Percentiles rank a stretch among this genome's conserved stretches.
Evolutionary conservation across 30 jellyfish, hydroid and myxozoan genomes (phyloP).

Genomic region (Aurelia aurita): DNA sequence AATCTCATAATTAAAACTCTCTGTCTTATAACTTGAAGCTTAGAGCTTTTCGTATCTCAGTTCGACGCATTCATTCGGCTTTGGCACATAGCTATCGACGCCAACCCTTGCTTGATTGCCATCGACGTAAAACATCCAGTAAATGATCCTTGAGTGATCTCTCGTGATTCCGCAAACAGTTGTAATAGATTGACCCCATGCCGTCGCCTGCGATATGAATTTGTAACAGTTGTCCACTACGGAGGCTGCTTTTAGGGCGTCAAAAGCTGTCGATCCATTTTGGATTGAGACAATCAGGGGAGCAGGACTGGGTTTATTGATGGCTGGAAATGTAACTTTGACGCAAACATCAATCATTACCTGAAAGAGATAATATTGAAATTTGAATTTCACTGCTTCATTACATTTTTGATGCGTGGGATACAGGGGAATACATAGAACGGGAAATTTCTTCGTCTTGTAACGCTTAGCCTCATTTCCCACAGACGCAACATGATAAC

Average conservation of each 20-base stretch:
- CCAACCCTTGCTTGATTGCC: conserved; percentile 25
- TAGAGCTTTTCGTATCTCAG: conserved; percentile 19
- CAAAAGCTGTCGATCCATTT: conserved; percentile 52
- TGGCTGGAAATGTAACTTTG: conserved; percentile 46
- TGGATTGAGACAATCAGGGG: conserved; percentile 8
- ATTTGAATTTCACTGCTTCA: no score
- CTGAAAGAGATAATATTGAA: background rate
- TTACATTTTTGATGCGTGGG: no score
- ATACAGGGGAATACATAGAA: no score
- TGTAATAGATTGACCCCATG: conserved; percentile 47
- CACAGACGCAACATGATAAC: no score
- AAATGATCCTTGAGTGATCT: conserved; percentile 6
- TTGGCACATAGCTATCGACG: conserved; percentile 13
- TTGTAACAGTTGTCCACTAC: conserved; percentile 4
- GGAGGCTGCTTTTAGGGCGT: conserved; percentile 47
- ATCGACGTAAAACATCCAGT: conserved; percentile 62
- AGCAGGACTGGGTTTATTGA: conserved; percentile 32
- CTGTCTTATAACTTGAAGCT: background rate
- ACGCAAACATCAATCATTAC: conserved; percentile 44
- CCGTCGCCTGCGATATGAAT: conserved; percentile 24
- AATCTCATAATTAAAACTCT: no score
- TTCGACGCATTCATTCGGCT: conserved; percentile 27
- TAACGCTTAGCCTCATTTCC: no score
- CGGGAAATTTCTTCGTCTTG: no score
- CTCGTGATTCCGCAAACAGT: conserved; percentile 3